phyloP scores from a whole-genome alignment of 2,797 vertebrate genomes.

The Sarcophilus harrisii region DNA sequence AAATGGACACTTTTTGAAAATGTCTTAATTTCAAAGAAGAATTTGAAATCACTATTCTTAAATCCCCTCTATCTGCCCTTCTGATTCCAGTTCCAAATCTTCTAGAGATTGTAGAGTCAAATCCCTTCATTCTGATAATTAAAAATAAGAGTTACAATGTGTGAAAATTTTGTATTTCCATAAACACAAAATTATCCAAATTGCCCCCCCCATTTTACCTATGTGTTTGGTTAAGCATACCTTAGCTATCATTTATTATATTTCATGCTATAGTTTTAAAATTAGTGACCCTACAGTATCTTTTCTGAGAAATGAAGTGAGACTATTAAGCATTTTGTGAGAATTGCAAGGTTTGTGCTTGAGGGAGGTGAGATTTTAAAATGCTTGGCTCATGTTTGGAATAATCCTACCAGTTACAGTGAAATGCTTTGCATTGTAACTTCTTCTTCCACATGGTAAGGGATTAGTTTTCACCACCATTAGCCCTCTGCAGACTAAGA shows the following conservation, averaged over 20 bases:
- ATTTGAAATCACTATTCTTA: too few relatives aligned
- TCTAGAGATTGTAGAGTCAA: not conserved
- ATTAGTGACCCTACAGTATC: not conserved
- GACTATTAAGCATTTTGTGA: not conserved
- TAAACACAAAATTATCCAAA: not conserved
- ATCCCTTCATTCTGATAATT: not conserved
- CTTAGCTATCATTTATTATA: not conserved
- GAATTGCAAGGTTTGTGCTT: not conserved
- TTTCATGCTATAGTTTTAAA: not conserved
- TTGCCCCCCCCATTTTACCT: not conserved
- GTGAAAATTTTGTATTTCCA: too few relatives aligned
- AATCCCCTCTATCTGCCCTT: too few relatives aligned
- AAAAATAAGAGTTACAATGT: not conserved
- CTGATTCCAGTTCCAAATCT: too few relatives aligned
- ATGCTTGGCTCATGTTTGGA: not conserved
- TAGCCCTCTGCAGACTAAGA: not conserved
- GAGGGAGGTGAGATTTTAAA: not conserved
- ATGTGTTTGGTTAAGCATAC: not conserved
- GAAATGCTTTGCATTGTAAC: not conserved
- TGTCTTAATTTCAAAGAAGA: too few relatives aligned
- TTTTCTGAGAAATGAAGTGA: not conserved
- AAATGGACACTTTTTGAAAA: not conserved
- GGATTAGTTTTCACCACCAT: not conserved
- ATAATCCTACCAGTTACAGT: not conserved
- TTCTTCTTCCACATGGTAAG: not conserved